These are phyloP conservation scores for Pollenia amentaria DNA, from an alignment of 2,888 invertebrate genomes.

Conservation along the genomic window DNA sequence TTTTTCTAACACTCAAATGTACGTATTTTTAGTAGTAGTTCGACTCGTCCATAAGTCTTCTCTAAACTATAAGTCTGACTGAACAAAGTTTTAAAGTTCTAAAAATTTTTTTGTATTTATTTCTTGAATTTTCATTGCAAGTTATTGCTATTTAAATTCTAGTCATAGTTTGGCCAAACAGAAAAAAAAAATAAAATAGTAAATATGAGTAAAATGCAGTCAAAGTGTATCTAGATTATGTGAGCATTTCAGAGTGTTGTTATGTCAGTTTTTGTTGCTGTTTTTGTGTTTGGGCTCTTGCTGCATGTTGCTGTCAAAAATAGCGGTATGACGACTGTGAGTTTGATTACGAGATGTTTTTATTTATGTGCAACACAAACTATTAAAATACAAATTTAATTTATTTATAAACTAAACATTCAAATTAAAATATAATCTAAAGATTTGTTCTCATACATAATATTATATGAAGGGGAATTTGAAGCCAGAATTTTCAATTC, in stretches of 20 bases:
- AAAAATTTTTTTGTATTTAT: conserved; percentile 4
- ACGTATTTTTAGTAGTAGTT: conserved; percentile 35
- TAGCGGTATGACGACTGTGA: conserved; percentile 72
- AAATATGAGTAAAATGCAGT: conserved; percentile 60
- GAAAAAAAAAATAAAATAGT: conserved; percentile 47
- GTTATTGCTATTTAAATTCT: conserved; percentile 68
- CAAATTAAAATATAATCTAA: conserved; percentile 28
- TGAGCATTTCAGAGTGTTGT: conserved; percentile 47
- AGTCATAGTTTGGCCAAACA: conserved; percentile 63
- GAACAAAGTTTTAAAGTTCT: conserved; percentile 43
- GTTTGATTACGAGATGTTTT: conserved; percentile 67
- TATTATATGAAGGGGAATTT: neutral
- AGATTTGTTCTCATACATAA: conserved; percentile 21
- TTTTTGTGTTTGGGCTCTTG: conserved; percentile 19
- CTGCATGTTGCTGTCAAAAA: conserved; percentile 71
- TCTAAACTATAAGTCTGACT: conserved; percentile 7
- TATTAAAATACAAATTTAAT: conserved; percentile 61
- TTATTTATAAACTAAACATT: conserved; percentile 50
- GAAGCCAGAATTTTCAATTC: neutral
- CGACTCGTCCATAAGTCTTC: conserved; percentile 56
- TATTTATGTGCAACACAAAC: conserved; percentile 59
- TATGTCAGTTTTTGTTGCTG: neutral
- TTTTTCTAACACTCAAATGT: conserved; percentile 63
- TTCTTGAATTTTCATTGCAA: neutral
- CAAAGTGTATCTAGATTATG: conserved; percentile 74